Conservation (phyloP, 2,113 vertebrate species). For the Nyctereutes procyonoides region DNA sequence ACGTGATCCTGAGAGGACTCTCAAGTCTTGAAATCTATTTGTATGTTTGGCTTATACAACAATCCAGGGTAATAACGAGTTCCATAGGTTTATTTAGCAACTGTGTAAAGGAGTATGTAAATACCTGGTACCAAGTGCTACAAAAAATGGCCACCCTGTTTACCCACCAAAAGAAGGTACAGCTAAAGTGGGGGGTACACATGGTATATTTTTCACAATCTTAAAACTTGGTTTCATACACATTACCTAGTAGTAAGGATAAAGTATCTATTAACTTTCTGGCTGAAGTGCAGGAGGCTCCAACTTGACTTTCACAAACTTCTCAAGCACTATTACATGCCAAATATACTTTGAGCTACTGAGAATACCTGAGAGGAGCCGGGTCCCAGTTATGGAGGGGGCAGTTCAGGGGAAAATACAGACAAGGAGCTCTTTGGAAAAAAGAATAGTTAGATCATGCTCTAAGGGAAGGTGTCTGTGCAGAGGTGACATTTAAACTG, state of each 20-base stretch:
- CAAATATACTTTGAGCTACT: not conserved
- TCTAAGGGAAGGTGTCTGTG: not conserved
- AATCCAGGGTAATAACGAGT: not conserved
- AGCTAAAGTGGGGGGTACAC: not conserved
- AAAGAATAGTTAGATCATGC: not conserved
- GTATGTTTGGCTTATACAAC: not conserved
- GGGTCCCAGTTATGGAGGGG: not conserved
- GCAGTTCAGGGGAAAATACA: not conserved
- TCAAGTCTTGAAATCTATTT: not conserved
- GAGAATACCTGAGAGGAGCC: not conserved
- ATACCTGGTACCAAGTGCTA: slow-evolving; percentile 1
- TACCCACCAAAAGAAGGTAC: not conserved
- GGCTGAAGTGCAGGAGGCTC: not conserved
- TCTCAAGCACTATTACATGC: not conserved
- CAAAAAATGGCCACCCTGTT: not conserved
- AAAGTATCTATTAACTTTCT: slow-evolving; percentile 17
- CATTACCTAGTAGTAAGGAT: not conserved
- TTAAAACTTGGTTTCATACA: slow-evolving; percentile 28
- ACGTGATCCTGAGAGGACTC: not conserved
- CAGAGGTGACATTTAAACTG: slow-evolving; percentile 27
- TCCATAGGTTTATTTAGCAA: not conserved
- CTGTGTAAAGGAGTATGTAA: slow-evolving; percentile 8
- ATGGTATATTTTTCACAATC: not conserved
- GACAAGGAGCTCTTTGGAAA: not conserved
- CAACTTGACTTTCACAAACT: slow-evolving; percentile 43